Conservation (phyloP, 92 coral and sea anemone genomes). For the Desmophyllum pertusum region DNA sequence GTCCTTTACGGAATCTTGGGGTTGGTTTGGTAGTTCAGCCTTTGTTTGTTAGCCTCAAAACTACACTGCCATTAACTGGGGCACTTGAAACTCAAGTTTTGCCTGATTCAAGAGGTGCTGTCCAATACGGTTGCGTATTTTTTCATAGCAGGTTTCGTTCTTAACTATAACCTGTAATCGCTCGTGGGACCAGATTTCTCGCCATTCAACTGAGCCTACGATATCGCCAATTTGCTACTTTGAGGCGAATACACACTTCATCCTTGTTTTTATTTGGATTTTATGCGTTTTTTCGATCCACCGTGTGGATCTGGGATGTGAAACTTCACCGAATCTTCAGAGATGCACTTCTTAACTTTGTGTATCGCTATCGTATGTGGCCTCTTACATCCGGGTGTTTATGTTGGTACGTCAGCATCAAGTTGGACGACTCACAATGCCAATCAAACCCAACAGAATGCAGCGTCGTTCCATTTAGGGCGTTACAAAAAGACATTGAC, state of each 20-base stretch:
- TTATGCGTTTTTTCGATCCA: not conserved
- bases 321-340: not conserved
- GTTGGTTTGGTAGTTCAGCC: constrained; percentile 5
- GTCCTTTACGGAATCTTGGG: not conserved
- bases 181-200: not conserved
- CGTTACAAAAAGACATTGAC: not conserved
- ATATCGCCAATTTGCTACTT: constrained; percentile 3
- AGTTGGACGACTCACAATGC: not conserved
- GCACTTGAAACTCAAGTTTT: not conserved
- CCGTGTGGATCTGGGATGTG: constrained; percentile 13
- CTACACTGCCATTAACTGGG: not conserved
- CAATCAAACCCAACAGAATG: not conserved
- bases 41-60: constrained; percentile 5
- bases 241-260: not conserved
- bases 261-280: not conserved
- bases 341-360: not conserved
- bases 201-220: not conserved
- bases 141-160: not conserved
- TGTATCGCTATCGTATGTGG: not conserved
- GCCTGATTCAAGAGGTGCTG: not conserved
- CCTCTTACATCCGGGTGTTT: constrained; percentile 12
- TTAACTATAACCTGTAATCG: not conserved
- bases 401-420: not conserved
- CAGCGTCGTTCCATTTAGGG: not conserved
- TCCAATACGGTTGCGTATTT: not conserved